Base-by-base conservation (phyloP, 2,113 vertebrate genomes). In the Ptilonorhynchus violaceus region DNA sequence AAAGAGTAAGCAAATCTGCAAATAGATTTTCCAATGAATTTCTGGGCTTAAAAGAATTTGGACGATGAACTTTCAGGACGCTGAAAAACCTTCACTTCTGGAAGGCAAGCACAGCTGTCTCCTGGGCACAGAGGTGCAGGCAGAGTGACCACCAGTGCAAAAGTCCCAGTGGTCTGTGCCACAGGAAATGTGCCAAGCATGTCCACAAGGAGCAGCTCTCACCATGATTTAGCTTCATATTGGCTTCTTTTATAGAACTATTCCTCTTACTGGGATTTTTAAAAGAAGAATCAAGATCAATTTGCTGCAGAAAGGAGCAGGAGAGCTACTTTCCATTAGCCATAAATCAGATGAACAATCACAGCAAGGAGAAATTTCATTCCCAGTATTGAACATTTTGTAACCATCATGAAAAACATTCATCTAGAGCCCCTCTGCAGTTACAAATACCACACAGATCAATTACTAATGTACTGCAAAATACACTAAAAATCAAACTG, bases 331-430 rank as follows among this genome's bases (percentile, higher is more conserved):
- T 94, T 64, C 90, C 79, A 91, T 95, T 94, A 92, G 68, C 69
- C 0, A 0, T 95, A 96, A 88, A 93, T 87, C 83, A 95, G 83
- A 85, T 64, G 73, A 92, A 81, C 83, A 94, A 74, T 81, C 88
- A 52, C 70, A 96, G 92, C 59, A 89, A 85, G 83, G 83, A 95
- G 83, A 96, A 92, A 95, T 94, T 92, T 86, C 85, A 94, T 93
- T 91, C 53, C 66, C 60, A 42, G 52, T 75, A 92, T 52, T 75
- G 82, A 95, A 92, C 88, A 70, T 94, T 95, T 96, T 95, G 85
- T 94, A 96, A 83, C 90, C 87, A 78, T 86, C 64, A 72, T 23
- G 49, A 75, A 72, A 92, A 93, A 96, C 82, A 81, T 91, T 91
- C 90, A 92, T 96, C 94, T 80, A 55, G 7, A 86, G 60, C 17